phyloP scores from a whole-genome alignment of 2,797 vertebrate genomes.

The Propithecus perrieri region DNA sequence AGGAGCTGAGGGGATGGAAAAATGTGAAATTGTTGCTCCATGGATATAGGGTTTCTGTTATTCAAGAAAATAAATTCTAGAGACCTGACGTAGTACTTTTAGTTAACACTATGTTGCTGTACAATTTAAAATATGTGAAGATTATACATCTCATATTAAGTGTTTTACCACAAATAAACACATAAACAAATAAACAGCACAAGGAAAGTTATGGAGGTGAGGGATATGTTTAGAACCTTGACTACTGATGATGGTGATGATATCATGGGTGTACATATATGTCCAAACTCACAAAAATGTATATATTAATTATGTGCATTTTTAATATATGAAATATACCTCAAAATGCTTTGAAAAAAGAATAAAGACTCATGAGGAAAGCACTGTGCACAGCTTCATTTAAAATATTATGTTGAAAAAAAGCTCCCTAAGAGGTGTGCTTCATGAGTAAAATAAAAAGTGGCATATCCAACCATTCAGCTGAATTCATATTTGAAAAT shows the following conservation, averaged over 20 bases:
- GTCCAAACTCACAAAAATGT: background rate
- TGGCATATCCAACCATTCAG: background rate
- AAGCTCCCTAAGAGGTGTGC: background rate
- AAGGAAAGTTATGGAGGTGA: background rate
- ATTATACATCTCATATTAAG: background rate
- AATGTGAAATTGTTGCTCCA: background rate
- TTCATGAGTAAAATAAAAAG: slow-evolving; percentile 21
- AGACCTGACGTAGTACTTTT: background rate
- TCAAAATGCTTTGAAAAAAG: background rate
- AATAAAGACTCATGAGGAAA: background rate
- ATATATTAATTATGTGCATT: background rate
- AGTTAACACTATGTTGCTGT: background rate
- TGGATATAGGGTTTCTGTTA: background rate
- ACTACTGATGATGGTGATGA: background rate
- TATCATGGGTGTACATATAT: background rate
- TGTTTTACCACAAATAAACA: background rate
- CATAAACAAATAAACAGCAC: background rate
- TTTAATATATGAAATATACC: background rate
- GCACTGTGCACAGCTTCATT: background rate
- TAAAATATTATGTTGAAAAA: background rate
- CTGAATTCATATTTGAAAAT: slow-evolving; percentile 28
- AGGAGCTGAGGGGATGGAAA: background rate
- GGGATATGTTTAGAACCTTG: background rate
- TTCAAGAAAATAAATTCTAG: background rate
- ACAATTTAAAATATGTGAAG: background rate